A percentile compares a stretch with the other conserved stretches of the same genome.
phyloP scores from a whole-genome alignment of 2,113 vertebrate species.

The Mustelus asterias region DNA sequence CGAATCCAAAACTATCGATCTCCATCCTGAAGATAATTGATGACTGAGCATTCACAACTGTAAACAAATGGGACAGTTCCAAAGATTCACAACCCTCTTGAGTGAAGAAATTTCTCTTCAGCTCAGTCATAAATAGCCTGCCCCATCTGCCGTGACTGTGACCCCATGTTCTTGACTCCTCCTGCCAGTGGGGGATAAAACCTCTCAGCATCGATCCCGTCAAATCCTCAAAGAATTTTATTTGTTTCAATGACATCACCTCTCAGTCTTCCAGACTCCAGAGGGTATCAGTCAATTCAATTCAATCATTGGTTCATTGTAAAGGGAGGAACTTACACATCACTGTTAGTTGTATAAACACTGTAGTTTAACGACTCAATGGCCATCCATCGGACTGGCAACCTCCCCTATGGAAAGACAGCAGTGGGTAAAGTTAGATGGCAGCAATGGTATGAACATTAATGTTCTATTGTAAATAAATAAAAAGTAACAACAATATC shows the following conservation, averaged over 20 bases:
- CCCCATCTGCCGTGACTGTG: not conserved
- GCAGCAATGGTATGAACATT: not conserved
- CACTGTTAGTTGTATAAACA: constrained; percentile 82
- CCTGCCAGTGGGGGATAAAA: not conserved
- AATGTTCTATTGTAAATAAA: not conserved
- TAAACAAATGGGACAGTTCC: no score
- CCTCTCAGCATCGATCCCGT: not conserved
- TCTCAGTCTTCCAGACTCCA: not conserved
- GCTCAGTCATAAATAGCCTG: not conserved
- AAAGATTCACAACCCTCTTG: not conserved
- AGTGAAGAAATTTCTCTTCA: not conserved
- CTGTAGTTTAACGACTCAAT: constrained; percentile 84
- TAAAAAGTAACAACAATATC: not conserved
- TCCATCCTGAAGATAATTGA: no score
- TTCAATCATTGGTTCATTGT: not conserved
- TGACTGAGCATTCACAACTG: no score
- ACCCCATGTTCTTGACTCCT: not conserved
- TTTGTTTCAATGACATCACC: no score
- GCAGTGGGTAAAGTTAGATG: not conserved
- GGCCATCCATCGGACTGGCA: constrained; percentile 84
- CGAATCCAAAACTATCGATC: not conserved
- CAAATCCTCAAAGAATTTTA: not conserved
- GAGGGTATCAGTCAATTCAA: not conserved
- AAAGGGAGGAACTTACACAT: constrained; percentile 65
- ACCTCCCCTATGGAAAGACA: constrained; percentile 59